Evolutionary conservation across 2,797 vertebrate species (phyloP).

Genomic region (Ficedula albicollis): DNA sequence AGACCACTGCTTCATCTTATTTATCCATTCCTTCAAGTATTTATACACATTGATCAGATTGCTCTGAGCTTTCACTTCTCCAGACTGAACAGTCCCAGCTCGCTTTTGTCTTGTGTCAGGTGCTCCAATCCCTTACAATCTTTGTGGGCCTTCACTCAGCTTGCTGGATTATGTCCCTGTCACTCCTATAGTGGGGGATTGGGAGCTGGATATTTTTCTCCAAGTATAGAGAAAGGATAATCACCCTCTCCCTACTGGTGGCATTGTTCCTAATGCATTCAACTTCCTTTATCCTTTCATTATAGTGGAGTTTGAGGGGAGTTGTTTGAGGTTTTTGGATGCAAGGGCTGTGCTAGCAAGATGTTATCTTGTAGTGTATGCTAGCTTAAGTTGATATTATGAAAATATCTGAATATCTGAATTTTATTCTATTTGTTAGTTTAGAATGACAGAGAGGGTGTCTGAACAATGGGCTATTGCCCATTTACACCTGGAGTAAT

Average conservation of each 20-base stretch:
- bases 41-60: not conserved
- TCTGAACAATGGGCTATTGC: not conserved
- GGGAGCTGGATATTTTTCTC: not conserved
- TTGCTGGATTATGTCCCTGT: not conserved
- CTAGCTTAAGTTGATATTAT: not conserved
- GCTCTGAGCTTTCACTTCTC: not conserved
- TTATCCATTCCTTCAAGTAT: not conserved
- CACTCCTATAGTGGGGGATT: not conserved
- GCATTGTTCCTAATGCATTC: not conserved
- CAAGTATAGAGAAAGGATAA: not conserved
- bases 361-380: not conserved
- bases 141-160: not conserved
- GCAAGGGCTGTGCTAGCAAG: not conserved
- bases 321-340: rapidly evolving
- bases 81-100: not conserved
- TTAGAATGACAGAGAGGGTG: not conserved
- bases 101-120: rapidly evolving
- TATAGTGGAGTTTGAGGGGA: not conserved
- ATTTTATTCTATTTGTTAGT: not conserved
- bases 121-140: not conserved
- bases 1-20: not conserved
- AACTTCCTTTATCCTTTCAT: not conserved
- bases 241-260: not conserved
- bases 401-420: not conserved
- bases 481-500: not conserved